A percentile compares a stretch with the other conserved stretches of the same genome.
Evolutionary conservation across 2,888 invertebrate species (phyloP).

Genomic region (Drosophila monieri): DNA sequence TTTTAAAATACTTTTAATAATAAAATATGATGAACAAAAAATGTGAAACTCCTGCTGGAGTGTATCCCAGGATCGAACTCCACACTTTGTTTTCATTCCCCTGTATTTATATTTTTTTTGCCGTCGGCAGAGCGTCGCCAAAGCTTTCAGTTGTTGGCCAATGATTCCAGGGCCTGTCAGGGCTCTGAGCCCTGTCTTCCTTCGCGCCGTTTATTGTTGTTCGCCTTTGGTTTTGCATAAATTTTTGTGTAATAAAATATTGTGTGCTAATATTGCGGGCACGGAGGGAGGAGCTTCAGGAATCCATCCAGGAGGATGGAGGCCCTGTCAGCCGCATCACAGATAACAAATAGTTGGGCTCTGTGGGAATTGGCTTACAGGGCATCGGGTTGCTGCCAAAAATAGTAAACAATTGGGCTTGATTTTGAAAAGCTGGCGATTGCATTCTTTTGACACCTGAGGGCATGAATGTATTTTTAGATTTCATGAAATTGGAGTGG

Average conservation of each 20-base stretch:
- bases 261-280: constrained; percentile 63
- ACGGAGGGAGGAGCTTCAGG: background rate
- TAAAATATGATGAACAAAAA: too few relatives aligned
- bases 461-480: background rate
- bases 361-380: constrained; percentile 33
- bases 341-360: constrained; percentile 39
- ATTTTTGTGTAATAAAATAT: constrained; percentile 77
- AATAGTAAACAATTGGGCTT: constrained; percentile 13
- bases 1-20: too few relatives aligned
- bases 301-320: background rate
- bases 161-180: constrained; percentile 21
- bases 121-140: constrained; percentile 77
- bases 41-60: constrained; percentile 1
- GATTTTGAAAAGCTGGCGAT: background rate
- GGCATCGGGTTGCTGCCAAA: constrained; percentile 17
- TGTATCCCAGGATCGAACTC: constrained; percentile 13
- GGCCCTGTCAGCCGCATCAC: constrained; percentile 31
- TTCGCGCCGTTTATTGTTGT: constrained; percentile 49
- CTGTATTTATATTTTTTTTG: constrained; percentile 44
- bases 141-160: constrained; percentile 66
- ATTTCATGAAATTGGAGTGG: background rate
- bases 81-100: background rate
- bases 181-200: constrained; percentile 25
- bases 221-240: constrained; percentile 64
- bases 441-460: constrained; percentile 14